Evolutionary conservation across 2,797 vertebrate species (phyloP), one percentile per base, ranked within the genome.

Genomic region (Clamator glandarius): DNA sequence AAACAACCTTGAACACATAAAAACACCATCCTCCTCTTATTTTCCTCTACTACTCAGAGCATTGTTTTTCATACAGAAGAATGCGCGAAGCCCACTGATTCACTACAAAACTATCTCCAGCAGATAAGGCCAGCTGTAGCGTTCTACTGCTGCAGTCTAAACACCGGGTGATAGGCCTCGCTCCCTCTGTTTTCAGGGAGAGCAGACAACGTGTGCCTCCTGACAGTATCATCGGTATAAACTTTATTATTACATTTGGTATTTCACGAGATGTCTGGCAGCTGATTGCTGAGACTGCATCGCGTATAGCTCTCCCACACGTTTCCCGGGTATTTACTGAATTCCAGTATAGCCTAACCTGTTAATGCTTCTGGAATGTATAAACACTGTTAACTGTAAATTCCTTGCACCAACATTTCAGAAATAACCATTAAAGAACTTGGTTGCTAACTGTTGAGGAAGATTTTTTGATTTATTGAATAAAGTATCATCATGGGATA

Each of bases 281-380:
- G 97, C 90, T 90, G 64, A 98, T 97, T 62, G 94, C 93, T 63
- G 94, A 96, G 96, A 87, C 70, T 9, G 72, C 64, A 78, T 23
- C 62, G 84, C 0, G 1, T 95, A 94, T 52, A 96, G 61, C 44
- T 97, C 96, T 94, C 96, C 95, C 96, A 93, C 93, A 95, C 61
- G 28, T 87, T 84, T 90, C 39, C 72, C 33, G 89, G 92, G 36
- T 92, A 91, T 93, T 97, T 94, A 82, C 92, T 64, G 72, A 93
- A 92, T 96, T 97, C 97, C 93, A 79, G 96, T 78, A 83, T n/a
- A 96, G 93, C 90, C 88, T 93, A 94, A 95, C 96, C 97, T 97
- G 95, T 95, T 97, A 96, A 97, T 92, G 94, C 92, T 97, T 96
- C 93, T 97, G 98, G 98, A 98, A 98, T 98, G 97, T 93, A 97